Conservation (phyloP, 2,888 invertebrate genomes). For the Gastrophysa polygoni region DNA sequence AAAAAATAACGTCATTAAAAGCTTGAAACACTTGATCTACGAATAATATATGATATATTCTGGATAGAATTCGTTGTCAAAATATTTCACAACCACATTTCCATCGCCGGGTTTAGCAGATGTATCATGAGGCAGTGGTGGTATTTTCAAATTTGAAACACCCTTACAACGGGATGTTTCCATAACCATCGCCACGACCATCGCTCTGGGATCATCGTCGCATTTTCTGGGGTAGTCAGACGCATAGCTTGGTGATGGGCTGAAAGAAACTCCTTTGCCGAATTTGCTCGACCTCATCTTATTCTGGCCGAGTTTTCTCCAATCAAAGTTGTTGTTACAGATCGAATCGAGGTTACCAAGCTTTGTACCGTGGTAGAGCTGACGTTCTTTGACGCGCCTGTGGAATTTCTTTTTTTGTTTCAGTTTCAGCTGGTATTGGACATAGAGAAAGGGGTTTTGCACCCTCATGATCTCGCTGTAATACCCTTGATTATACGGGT, state of each 20-base stretch:
- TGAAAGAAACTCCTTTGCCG: neutral
- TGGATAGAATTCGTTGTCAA: neutral
- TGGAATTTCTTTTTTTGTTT: neutral
- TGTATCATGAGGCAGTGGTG: neutral
- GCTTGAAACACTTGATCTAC: too few relatives aligned
- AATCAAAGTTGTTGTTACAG: constrained; percentile 4
- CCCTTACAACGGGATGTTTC: neutral
- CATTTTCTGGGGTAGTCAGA: constrained; percentile 5
- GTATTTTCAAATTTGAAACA: neutral
- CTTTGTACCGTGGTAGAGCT: constrained; percentile 1
- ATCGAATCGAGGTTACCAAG: neutral
- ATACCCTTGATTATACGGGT: too few relatives aligned
- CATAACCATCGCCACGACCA: neutral
- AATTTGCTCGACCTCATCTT: constrained; percentile 5
- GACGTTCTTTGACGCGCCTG: neutral
- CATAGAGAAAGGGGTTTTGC: neutral
- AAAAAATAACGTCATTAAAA: too few relatives aligned
- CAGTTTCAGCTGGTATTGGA: constrained; percentile 4
- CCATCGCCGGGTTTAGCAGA: neutral
- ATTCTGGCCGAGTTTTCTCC: constrained; percentile 1
- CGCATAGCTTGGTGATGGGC: neutral
- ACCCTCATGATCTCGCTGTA: neutral
- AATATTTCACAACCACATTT: neutral
- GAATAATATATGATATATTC: neutral
- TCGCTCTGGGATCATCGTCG: neutral